Base-by-base conservation (phyloP, 2,797 vertebrate species). In the Lagorchestes hirsutus region DNA sequence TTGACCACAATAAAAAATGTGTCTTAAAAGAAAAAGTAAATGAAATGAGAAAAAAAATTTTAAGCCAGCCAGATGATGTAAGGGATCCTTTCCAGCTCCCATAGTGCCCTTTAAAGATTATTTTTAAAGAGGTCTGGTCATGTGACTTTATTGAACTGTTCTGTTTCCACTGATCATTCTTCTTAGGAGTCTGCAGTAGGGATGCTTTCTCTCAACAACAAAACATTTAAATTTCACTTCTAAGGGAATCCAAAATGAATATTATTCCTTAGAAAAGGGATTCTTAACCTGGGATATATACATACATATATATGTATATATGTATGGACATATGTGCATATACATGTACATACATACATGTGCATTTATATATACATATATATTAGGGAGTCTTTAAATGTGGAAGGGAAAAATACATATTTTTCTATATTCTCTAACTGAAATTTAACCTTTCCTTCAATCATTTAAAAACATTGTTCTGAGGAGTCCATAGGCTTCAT, bases 41-140 rank as follows among this genome's bases (percentile, higher is more conserved):
- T 90, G 54, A 96, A 97, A 93, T 31, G 22, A 92, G 58, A 96
- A n/a, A 59, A 97, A 93, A 95, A 93, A 95, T 74, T 92, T 96
- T 92, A 90, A 52, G 50, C 16, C 57, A 91, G 18, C 5, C 87
- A 92, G 90, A 82, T 58, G 90, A 95, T 46, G 31, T 93, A 90
- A 95, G 93, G 55, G 0, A 92, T 82, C 40, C 34, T 94, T 95
- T 91, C 91, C 62, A 95, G 52, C 54, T 90, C 54, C 93, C 55
- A 92, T 55, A n/a, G 55, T 95, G 87, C 9, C 11, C 31, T 91
- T 16, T 93, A 56, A 93, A 93, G 46, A 57, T 92, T 96, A 90
- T 93, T 55, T 91, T 91, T 46, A 95, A 52, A 95, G 54, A 96
- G 27, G 12, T 24, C 56, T 34, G 5, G 13, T 95, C 24, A 40